A percentile compares a stretch with the other conserved stretches of the same genome.
Conservation (phyloP, 2,888 invertebrate genomes). For the Campopleginae sp. region DNA sequence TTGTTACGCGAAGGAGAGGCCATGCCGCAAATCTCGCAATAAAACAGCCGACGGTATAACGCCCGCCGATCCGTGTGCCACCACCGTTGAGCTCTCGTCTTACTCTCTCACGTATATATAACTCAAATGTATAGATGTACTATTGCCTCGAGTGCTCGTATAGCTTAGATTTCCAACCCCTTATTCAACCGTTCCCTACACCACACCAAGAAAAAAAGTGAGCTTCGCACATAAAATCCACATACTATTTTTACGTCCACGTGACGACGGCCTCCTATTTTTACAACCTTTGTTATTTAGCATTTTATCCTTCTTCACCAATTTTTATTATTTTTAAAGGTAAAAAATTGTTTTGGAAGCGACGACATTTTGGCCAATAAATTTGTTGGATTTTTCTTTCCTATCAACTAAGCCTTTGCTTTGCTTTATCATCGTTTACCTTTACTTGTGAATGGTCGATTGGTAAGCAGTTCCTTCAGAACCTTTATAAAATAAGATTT, state of each 20-base stretch:
- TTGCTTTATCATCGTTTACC: too few species aligned
- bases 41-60: conserved; percentile 83
- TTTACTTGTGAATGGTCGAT: background rate
- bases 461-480: background rate
- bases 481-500: background rate
- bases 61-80: conserved; percentile 70
- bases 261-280: background rate
- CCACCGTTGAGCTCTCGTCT: conserved; percentile 59
- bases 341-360: background rate
- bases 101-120: conserved; percentile 24
- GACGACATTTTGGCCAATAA: background rate
- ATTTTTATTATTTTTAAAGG: background rate
- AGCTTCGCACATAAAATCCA: conserved; percentile 23
- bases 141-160: conserved; percentile 20
- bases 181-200: conserved; percentile 50
- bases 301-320: background rate
- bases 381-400: too few species aligned
- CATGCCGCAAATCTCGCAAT: conserved; percentile 84
- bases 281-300: background rate
- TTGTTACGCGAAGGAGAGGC: conserved; percentile 82
- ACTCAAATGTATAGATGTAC: conserved; percentile 16
- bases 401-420: too few species aligned
- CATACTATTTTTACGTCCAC: conserved; percentile 28
- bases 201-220: conserved; percentile 1
- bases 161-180: conserved; percentile 48